Evolutionary conservation across 1,140 invertebrate genomes (phyloP).

Genomic region (Nasonia giraulti): DNA sequence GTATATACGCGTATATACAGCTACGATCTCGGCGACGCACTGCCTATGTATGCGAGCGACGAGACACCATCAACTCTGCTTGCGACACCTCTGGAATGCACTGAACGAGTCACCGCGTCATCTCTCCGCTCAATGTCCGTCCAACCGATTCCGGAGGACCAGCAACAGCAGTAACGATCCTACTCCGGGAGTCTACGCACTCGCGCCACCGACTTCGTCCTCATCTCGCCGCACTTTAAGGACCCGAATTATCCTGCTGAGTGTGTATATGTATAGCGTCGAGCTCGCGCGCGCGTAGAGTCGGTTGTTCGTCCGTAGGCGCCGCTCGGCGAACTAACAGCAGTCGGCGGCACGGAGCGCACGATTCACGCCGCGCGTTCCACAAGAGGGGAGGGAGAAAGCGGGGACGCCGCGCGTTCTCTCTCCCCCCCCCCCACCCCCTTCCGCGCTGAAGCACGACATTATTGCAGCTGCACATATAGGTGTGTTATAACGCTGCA

Average conservation of each 20-base stretch:
- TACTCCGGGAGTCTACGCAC: neutral
- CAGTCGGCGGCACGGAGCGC: neutral
- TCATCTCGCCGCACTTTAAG: neutral
- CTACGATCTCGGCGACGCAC: neutral
- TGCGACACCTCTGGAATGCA: neutral
- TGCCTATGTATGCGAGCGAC: too few relatives aligned
- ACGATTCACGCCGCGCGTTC: slow-evolving; percentile 3
- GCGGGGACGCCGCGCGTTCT: slow-evolving; percentile 10
- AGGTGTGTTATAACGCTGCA: neutral
- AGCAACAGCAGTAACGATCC: neutral
- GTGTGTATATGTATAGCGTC: too few relatives aligned
- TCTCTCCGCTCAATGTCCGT: neutral
- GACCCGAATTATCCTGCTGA: neutral
- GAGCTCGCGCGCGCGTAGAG: neutral
- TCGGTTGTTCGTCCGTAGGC: neutral
- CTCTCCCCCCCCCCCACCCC: neutral
- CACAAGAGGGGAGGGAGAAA: neutral
- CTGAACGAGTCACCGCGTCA: neutral
- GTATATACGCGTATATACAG: neutral
- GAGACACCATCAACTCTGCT: neutral
- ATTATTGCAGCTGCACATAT: neutral
- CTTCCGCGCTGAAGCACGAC: neutral
- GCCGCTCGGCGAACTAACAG: slow-evolving; percentile 43
- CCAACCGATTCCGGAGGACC: slow-evolving; percentile 5
- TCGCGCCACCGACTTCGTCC: neutral